These are phyloP conservation scores for Apostichopus parvimensis DNA, from an alignment of 35 echinoderm and acorn worm genomes.

Conservation along the genomic window DNA sequence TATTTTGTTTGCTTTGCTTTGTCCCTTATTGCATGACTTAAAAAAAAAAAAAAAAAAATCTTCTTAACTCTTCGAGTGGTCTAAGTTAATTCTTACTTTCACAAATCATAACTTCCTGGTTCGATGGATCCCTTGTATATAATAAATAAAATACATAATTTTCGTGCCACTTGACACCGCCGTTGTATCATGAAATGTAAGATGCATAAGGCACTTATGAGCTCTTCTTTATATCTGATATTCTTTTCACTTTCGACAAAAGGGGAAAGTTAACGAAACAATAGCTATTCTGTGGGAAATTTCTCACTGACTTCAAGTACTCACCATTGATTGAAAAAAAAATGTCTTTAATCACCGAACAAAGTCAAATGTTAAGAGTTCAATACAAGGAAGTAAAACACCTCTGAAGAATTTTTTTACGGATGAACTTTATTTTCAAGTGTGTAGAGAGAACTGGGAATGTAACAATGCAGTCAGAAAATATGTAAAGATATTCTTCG, in stretches of 20 bases:
- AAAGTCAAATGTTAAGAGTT: not conserved
- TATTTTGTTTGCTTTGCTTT: too few relatives aligned
- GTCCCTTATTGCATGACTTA: too few relatives aligned
- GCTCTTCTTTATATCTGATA: not conserved
- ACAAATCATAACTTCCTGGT: not conserved
- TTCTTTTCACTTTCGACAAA: constrained; percentile 10
- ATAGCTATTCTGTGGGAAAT: constrained; percentile 21
- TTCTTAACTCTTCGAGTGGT: not conserved
- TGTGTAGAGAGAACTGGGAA: not conserved
- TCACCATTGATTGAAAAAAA: not conserved
- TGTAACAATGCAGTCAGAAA: not conserved
- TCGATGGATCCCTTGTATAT: not conserved
- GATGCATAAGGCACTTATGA: constrained; percentile 1
- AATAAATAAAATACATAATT: not conserved
- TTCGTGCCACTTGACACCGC: not conserved
- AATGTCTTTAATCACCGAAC: constrained; percentile 14
- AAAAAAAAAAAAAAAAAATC: too few relatives aligned
- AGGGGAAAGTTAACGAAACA: not conserved
- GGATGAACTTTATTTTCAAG: not conserved
- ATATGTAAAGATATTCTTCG: not conserved
- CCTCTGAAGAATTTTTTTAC: not conserved
- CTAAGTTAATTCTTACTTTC: constrained; percentile 18
- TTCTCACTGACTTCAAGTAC: not conserved
- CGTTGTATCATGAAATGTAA: constrained; percentile 1
- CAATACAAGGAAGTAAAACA: not conserved